Conservation (phyloP, 2,113 vertebrate genomes). For the Rhinopomastus cyanomelas region DNA sequence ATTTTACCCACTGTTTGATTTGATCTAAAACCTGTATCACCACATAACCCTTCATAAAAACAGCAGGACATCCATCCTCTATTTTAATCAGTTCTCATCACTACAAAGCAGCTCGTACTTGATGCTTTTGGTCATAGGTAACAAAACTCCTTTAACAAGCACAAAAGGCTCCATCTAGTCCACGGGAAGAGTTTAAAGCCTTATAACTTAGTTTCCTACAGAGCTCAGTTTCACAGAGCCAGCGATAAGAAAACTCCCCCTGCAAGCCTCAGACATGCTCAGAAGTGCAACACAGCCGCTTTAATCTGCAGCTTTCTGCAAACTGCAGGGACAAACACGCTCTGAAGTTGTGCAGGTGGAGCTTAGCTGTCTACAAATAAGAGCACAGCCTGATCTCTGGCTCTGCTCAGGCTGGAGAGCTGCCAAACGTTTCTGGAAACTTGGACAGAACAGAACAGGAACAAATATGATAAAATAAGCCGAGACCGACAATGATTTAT, state of each 20-base stretch:
- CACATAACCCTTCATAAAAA: slow-evolving; percentile 3
- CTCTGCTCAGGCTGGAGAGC: slow-evolving; percentile 36
- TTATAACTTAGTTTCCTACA: too few species aligned
- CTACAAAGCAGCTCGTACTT: neutral
- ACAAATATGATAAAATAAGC: slow-evolving; percentile 63
- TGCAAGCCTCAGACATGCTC: neutral
- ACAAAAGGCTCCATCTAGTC: neutral
- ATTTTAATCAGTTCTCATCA: neutral
- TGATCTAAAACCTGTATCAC: slow-evolving; percentile 28
- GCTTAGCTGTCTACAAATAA: slow-evolving; percentile 54
- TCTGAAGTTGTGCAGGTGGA: slow-evolving; percentile 45
- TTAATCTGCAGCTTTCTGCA: neutral
- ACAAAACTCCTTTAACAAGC: neutral
- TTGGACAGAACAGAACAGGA: slow-evolving; percentile 50
- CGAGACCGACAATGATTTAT: slow-evolving; percentile 35
- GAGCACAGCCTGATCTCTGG: slow-evolving; percentile 50
- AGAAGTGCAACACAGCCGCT: neutral
- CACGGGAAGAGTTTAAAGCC: neutral
- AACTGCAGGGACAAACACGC: neutral
- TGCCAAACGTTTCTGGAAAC: slow-evolving; percentile 62
- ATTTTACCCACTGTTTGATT: slow-evolving; percentile 51
- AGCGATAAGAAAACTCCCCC: neutral
- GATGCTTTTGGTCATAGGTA: neutral
- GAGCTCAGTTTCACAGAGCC: neutral
- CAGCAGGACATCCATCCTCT: neutral